A percentile compares a stretch with the other conserved stretches of the same genome.
Conservation (phyloP, 2,797 vertebrate species). For the Malurus splendens region DNA sequence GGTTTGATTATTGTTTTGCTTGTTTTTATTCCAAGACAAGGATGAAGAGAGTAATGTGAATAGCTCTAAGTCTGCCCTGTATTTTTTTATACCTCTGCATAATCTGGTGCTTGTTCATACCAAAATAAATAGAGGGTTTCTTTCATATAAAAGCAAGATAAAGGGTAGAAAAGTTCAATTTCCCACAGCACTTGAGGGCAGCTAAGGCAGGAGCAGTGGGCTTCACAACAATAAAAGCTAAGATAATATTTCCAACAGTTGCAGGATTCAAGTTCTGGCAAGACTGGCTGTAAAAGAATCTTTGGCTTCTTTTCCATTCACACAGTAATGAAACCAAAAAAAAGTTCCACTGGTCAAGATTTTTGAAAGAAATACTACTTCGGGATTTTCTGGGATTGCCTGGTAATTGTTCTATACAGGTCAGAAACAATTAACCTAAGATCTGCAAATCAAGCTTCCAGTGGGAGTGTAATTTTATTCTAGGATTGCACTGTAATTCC, state of each 20-base stretch:
- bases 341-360: neutral
- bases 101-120: neutral
- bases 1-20: rapidly evolving
- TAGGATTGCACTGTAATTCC: neutral
- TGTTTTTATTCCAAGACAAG: neutral
- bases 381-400: neutral
- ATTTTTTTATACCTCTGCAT: neutral
- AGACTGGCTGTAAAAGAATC: neutral
- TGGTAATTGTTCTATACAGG: neutral
- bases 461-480: neutral
- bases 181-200: neutral
- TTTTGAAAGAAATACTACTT: neutral
- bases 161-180: neutral
- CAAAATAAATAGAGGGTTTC: neutral
- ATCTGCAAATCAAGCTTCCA: neutral
- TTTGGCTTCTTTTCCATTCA: neutral
- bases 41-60: neutral
- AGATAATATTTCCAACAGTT: neutral
- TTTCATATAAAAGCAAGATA: neutral
- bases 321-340: neutral
- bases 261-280: neutral
- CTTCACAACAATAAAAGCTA: neutral
- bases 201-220: neutral
- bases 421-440: neutral
- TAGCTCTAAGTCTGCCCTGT: neutral